Evolutionary conservation across 2,888 invertebrate genomes (phyloP).

Genomic region (Mesorhabditis sp.): DNA sequence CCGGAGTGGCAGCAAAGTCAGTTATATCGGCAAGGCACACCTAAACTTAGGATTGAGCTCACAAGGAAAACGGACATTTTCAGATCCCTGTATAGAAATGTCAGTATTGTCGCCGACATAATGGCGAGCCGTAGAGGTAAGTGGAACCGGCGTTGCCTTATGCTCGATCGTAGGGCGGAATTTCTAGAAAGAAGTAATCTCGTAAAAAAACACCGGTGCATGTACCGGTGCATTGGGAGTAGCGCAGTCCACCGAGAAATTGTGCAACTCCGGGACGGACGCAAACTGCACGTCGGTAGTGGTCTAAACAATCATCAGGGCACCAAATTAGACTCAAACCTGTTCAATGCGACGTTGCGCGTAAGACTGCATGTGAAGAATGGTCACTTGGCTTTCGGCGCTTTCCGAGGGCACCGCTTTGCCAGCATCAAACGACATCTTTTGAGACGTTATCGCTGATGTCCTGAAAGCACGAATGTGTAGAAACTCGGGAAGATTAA

Average conservation of each 20-base stretch:
- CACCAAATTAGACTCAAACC: too few relatives aligned
- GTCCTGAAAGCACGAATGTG: neutral
- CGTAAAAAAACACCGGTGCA: neutral
- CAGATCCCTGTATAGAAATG: neutral
- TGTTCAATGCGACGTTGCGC: too few relatives aligned
- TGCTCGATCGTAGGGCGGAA: neutral
- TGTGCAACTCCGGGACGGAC: too few relatives aligned
- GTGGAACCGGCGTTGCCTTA: neutral
- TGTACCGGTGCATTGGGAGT: neutral
- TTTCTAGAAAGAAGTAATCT: neutral
- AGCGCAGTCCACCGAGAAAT: too few relatives aligned
- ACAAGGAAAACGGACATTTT: too few relatives aligned
- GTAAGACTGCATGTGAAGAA: neutral
- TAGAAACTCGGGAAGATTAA: neutral
- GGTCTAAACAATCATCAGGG: too few relatives aligned
- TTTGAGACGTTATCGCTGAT: neutral
- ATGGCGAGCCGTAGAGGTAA: neutral
- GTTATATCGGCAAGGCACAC: too few relatives aligned
- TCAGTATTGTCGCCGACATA: neutral
- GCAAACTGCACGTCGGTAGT: too few relatives aligned
- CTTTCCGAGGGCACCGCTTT: neutral
- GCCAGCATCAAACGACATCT: neutral
- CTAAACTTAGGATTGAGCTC: too few relatives aligned
- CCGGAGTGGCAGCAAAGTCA: too few relatives aligned
- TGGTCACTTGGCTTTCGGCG: neutral